Conservation (phyloP, 2,113 vertebrate species). For the Myotis davidii region DNA sequence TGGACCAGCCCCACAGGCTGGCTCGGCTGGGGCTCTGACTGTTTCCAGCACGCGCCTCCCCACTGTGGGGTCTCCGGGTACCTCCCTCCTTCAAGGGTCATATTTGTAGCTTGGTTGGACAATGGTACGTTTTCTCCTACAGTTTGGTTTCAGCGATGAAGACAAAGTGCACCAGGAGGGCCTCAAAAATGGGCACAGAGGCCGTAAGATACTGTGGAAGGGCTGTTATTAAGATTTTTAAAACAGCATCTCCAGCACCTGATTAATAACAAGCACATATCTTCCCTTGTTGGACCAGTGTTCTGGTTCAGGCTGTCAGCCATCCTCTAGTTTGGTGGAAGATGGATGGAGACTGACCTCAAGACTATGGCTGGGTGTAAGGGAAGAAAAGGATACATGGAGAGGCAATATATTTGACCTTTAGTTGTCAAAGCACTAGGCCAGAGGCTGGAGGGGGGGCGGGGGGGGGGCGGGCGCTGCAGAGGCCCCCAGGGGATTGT, state of each 20-base stretch:
- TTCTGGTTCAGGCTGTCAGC: background rate
- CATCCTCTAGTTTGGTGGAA: background rate
- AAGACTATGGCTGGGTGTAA: too few species aligned
- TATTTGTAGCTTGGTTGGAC: too few species aligned
- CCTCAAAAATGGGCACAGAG: background rate
- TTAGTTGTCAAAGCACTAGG: background rate
- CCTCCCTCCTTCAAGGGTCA: too few species aligned
- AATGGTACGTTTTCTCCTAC: background rate
- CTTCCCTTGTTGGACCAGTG: background rate
- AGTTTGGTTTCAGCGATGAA: background rate
- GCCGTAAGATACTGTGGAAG: background rate
- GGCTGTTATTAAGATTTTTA: background rate
- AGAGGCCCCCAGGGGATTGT: background rate
- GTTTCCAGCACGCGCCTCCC: background rate
- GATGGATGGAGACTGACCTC: background rate
- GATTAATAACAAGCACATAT: background rate
- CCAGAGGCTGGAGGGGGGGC: background rate
- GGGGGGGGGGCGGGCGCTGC: too few species aligned
- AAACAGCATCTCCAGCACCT: background rate
- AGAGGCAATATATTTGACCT: background rate
- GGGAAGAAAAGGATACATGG: background rate
- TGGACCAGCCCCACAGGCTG: accelerated
- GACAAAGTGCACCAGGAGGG: background rate
- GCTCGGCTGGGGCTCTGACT: background rate
- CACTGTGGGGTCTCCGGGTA: background rate